A percentile compares a stretch with the other conserved stretches of the same genome.
phyloP scores from a whole-genome alignment of 2,888 invertebrate genomes.

The Empis livida region DNA sequence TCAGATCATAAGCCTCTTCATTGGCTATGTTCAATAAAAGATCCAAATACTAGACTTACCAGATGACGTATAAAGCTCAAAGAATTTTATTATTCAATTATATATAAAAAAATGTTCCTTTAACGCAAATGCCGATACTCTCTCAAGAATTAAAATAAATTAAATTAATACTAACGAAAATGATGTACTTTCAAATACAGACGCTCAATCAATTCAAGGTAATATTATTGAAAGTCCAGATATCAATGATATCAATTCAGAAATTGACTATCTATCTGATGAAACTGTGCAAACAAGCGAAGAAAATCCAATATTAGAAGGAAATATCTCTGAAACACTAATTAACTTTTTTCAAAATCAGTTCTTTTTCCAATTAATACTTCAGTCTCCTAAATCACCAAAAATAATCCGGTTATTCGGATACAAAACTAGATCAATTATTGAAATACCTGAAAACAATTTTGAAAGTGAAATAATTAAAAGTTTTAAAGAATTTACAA shows the following conservation, averaged over 20 bases:
- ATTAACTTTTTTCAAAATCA: neutral
- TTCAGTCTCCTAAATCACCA: neutral
- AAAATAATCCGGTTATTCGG: neutral
- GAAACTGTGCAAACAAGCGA: neutral
- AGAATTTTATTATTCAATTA: too few relatives aligned
- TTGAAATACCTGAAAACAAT: neutral
- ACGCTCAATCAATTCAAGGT: neutral
- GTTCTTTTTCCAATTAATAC: neutral
- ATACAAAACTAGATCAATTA: neutral
- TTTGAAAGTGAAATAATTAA: neutral
- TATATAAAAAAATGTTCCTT: too few relatives aligned
- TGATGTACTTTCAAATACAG: neutral
- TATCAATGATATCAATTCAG: neutral
- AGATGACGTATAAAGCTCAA: too few relatives aligned
- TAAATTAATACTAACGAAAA: neutral
- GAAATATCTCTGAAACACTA: neutral
- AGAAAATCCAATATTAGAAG: neutral
- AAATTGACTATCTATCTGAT: neutral
- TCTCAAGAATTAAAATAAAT: neutral
- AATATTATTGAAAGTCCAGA: neutral
- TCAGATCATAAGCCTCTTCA: too few relatives aligned
- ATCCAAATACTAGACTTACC: too few relatives aligned
- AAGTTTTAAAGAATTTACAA: neutral
- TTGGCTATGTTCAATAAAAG: too few relatives aligned
- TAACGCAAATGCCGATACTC: too few relatives aligned